Evolutionary conservation across 2,888 invertebrate species (phyloP).

Genomic region (Pheosia gnoma): DNA sequence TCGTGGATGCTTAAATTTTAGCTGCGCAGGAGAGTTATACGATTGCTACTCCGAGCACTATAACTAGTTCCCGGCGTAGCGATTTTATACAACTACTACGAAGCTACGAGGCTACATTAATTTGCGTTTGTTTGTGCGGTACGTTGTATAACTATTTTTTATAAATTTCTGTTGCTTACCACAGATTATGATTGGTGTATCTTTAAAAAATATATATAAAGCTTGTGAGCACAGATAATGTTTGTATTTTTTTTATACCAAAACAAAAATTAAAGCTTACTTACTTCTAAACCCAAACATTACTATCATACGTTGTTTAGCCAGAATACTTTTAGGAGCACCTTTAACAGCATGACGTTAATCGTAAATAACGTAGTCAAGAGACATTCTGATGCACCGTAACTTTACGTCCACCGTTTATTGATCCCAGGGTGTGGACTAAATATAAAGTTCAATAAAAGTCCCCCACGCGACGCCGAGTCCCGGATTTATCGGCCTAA

Average conservation of each 20-base stretch:
- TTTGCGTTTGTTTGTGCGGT: too few relatives aligned
- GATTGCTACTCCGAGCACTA: too few relatives aligned
- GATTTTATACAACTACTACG: constrained; percentile 40
- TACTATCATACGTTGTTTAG: background rate
- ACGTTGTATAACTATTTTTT: too few relatives aligned
- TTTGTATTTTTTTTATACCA: too few relatives aligned
- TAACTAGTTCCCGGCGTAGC: background rate
- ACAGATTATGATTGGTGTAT: too few relatives aligned
- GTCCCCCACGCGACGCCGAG: constrained; percentile 73
- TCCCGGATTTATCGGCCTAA: constrained; percentile 81
- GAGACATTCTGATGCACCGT: constrained; percentile 42
- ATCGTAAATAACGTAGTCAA: constrained; percentile 1
- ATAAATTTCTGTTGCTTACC: background rate
- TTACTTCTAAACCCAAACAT: too few relatives aligned
- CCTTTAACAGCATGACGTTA: background rate
- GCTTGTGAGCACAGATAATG: too few relatives aligned
- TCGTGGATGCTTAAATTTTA: background rate
- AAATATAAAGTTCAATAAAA: constrained; percentile 83
- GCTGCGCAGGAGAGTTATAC: background rate
- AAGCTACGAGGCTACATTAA: background rate
- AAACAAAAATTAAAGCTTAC: background rate
- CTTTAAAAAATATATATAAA: too few relatives aligned
- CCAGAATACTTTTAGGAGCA: background rate
- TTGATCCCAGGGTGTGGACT: constrained; percentile 76
- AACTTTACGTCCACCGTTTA: constrained; percentile 62